Percentiles rank a stretch among this genome's conserved stretches.
These are phyloP conservation scores for Phylloscopus trochiloides DNA, from an alignment of 2,113 vertebrate species.

Conservation along the genomic window DNA sequence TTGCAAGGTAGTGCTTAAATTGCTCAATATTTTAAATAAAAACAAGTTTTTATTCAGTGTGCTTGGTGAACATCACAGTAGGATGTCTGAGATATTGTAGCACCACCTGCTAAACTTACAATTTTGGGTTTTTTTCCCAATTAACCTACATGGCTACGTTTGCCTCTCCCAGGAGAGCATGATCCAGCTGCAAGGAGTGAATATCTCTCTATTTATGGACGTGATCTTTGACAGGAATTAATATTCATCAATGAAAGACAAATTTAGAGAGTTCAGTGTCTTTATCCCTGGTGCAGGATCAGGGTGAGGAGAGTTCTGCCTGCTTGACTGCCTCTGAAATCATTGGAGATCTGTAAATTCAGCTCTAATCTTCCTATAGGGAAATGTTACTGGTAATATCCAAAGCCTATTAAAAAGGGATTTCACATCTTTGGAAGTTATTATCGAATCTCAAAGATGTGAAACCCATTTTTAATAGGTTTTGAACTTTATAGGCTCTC, in stretches of 20 bases:
- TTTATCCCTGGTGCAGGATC: background rate
- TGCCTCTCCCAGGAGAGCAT: background rate
- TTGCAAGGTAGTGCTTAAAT: background rate
- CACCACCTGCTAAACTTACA: background rate
- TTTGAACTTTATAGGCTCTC: background rate
- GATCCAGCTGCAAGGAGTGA: background rate
- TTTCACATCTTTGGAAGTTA: slow-evolving; percentile 8
- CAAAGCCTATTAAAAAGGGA: slow-evolving; percentile 10
- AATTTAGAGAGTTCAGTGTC: background rate
- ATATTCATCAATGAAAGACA: background rate
- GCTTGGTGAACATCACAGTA: background rate
- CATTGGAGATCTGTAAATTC: background rate
- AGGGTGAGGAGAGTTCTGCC: background rate
- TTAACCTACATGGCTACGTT: background rate
- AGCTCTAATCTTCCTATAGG: background rate
- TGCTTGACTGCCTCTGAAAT: background rate
- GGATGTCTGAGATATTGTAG: background rate
- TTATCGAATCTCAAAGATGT: background rate
- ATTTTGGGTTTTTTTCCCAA: background rate
- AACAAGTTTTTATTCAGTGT: background rate
- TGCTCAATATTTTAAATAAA: background rate
- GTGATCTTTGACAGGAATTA: background rate
- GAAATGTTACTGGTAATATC: background rate
- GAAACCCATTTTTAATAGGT: background rate
- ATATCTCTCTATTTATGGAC: background rate